phyloP scores from a whole-genome alignment of 2,113 vertebrate species.

The Clarias batrachus region DNA sequence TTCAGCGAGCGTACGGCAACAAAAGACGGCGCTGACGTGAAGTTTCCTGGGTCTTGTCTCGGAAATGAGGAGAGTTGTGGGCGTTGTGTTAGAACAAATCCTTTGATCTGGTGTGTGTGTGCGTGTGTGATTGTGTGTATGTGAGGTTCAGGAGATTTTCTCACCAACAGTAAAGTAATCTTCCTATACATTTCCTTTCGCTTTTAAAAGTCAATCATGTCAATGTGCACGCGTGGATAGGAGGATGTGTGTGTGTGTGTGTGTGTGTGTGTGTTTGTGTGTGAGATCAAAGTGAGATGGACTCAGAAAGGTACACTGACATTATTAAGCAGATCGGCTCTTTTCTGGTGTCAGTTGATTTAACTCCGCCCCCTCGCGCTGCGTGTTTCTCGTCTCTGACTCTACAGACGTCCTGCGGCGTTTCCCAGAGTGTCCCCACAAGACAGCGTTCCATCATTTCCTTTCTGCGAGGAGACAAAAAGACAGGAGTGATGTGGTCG shows the following conservation, averaged over 20 bases:
- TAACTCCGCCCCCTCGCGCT: constrained; percentile 66
- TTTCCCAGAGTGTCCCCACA: constrained; percentile 73
- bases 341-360: constrained; percentile 56
- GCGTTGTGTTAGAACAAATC: not conserved
- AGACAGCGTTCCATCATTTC: constrained; percentile 71
- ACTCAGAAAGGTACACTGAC: constrained; percentile 3
- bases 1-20: not conserved
- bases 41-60: not conserved
- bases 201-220: too few species aligned
- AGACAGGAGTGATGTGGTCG: not conserved
- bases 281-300: not conserved
- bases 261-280: not conserved
- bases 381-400: constrained; percentile 63
- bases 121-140: not conserved
- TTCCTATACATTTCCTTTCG: not conserved
- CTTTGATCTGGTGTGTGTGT: not conserved
- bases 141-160: not conserved
- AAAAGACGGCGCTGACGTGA: not conserved
- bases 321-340: constrained; percentile 1
- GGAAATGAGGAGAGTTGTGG: not conserved
- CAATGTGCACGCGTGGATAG: not conserved
- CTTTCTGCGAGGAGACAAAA: constrained; percentile 69
- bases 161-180: not conserved
- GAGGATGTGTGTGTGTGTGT: not conserved
- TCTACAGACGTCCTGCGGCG: constrained; percentile 64